A percentile compares a stretch with the other conserved stretches of the same genome.
These are phyloP conservation scores for Antidorcas marsupialis DNA, from an alignment of 2,113 vertebrate genomes.

Conservation along the genomic window DNA sequence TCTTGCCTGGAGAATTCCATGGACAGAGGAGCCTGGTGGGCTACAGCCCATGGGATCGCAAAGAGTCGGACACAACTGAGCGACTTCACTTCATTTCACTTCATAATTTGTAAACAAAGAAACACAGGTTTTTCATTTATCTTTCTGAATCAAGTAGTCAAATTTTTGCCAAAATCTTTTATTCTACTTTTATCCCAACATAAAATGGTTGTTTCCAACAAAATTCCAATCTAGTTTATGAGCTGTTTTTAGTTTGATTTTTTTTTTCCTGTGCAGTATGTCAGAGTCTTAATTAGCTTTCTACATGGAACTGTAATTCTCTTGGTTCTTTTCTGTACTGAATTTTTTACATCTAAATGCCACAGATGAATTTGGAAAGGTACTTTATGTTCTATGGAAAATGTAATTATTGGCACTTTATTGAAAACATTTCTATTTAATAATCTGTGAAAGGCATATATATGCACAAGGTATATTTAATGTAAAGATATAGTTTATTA, in stretches of 20 bases:
- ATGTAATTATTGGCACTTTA: not conserved
- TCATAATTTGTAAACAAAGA: not conserved
- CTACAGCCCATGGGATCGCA: too few relatives aligned
- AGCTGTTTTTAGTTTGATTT: not conserved
- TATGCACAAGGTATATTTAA: not conserved
- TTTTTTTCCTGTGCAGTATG: not conserved
- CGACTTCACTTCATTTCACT: too few relatives aligned
- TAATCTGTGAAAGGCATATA: not conserved
- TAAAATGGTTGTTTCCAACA: not conserved
- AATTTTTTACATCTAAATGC: not conserved
- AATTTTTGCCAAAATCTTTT: not conserved
- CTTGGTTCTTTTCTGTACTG: not conserved
- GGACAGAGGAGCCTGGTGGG: too few relatives aligned
- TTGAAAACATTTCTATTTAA: constrained; percentile 16
- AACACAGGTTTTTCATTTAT: not conserved
- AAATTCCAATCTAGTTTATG: not conserved
- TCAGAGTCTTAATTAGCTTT: not conserved
- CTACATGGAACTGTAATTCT: not conserved
- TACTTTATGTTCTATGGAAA: not conserved
- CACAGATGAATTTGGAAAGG: not conserved
- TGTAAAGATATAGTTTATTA: not conserved
- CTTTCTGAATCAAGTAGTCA: not conserved
- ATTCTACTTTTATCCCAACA: not conserved
- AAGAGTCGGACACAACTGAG: too few relatives aligned
- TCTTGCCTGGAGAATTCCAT: too few relatives aligned